phyloP scores from a whole-genome alignment of 1,140 invertebrate species.

The Teleogryllus occipitalis region DNA sequence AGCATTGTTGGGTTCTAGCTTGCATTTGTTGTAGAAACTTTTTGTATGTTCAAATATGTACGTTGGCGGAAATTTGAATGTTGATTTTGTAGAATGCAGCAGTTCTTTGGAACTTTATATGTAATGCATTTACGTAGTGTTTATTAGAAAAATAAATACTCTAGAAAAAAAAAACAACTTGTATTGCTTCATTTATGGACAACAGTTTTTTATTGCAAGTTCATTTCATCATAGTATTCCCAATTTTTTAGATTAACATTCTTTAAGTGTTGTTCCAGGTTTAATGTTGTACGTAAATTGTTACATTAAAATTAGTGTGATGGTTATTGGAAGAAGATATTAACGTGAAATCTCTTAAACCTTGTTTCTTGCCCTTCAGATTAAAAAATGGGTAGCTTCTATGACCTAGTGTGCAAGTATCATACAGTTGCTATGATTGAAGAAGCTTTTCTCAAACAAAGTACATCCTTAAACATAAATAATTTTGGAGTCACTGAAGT shows the following conservation, averaged over 20 bases:
- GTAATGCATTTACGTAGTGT: neutral
- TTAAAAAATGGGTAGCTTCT: slow-evolving; percentile 6
- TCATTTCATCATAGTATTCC: too few relatives aligned
- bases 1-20: neutral
- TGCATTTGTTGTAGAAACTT: neutral
- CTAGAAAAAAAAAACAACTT: neutral
- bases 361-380: neutral
- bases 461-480: neutral
- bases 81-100: neutral
- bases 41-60: neutral
- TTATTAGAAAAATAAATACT: neutral
- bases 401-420: neutral
- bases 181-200: neutral
- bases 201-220: neutral
- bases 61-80: too few relatives aligned
- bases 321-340: too few relatives aligned
- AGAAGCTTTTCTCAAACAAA: neutral
- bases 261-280: too few relatives aligned
- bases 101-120: neutral
- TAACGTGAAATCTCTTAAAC: neutral
- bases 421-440: neutral
- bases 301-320: too few relatives aligned
- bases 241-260: too few relatives aligned
- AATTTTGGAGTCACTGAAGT: neutral
- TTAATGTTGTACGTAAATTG: too few relatives aligned